Percentiles rank a stretch among this genome's conserved stretches.
Evolutionary conservation across 2,113 vertebrate species (phyloP).

Genomic region (Mystacornis crossleyi): DNA sequence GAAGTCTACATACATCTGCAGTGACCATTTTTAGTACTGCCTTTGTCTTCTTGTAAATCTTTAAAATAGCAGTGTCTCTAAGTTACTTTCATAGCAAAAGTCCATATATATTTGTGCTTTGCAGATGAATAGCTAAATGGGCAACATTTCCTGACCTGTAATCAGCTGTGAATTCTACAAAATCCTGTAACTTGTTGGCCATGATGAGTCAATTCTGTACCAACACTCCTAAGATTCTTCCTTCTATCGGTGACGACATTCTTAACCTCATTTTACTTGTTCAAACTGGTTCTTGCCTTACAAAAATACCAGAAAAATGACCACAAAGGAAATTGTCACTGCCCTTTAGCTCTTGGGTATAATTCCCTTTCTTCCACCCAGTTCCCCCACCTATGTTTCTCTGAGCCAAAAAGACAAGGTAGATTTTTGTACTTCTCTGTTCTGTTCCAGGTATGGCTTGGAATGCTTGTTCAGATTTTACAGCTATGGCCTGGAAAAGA

Average conservation of each 20-base stretch:
- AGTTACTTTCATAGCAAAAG: neutral
- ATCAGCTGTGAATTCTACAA: neutral
- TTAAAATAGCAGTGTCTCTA: neutral
- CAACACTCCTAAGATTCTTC: neutral
- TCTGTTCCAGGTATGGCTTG: constrained; percentile 87
- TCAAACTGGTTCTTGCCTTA: neutral
- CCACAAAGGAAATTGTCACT: neutral
- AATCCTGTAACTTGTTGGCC: neutral
- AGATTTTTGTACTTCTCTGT: neutral
- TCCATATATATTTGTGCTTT: neutral
- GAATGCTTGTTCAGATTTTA: constrained; percentile 98
- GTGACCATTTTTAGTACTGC: neutral
- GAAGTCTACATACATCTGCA: neutral
- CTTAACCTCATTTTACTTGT: neutral
- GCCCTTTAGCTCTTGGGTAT: neutral
- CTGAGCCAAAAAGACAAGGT: neutral
- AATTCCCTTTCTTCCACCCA: neutral
- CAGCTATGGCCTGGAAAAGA: constrained; percentile 96
- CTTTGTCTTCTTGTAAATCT: neutral
- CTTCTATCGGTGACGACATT: neutral
- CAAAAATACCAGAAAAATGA: neutral
- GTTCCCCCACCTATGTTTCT: accelerated
- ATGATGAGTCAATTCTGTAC: neutral
- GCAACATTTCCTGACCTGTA: neutral
- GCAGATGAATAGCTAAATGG: neutral